Base-by-base conservation (phyloP, 2,113 vertebrate genomes). In the Crotalus viridis region DNA sequence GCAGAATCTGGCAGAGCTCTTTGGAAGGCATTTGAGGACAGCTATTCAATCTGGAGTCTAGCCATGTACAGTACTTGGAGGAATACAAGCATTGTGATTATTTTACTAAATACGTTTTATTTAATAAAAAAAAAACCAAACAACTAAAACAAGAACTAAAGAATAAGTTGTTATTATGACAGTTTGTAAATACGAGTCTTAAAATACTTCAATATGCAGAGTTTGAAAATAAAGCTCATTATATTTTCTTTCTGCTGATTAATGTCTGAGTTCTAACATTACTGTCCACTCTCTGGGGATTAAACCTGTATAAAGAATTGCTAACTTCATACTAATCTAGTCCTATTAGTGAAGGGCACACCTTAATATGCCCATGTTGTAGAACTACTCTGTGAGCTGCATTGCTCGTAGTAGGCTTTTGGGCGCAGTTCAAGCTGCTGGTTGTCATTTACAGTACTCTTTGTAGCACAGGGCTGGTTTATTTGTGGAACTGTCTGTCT, bases 21-120 rank as follows among this genome's bases (percentile, higher is more conserved):
- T 96, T 97, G 96, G 96, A 97, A 98, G 98, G 97, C 98, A 98
- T 98, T 96, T 98, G 96, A 98, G 98, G 98, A 98, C 98, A 98
- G 97, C 97, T 97, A 96, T 97, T 98, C 97, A 96, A 92, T 98
- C 96, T 98, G 98, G 98, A 98, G 96, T 96, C 95, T 94, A 97
- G 98, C 97, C 98, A 98, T 97, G 97, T 97, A 98, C 91, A 96
- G 97, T 98, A 98, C 97, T 98, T 98, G 96, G 96, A 98, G 97
- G 97, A 97, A 96, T 94, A 97, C 96, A 97, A 97, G 88, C 97
- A 96, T 96, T 96, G 96, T 97, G 97, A 97, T 97, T 97, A 97
- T 97, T 97, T 98, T 97, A 97, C 97, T 96, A 90, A 97, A 97
- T 96, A 95, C 96, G 96, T 97, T 96, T 97, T 95, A 94, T 93